phyloP scores from a whole-genome alignment of 2,888 invertebrate species.

The Erpobdella octoculata region DNA sequence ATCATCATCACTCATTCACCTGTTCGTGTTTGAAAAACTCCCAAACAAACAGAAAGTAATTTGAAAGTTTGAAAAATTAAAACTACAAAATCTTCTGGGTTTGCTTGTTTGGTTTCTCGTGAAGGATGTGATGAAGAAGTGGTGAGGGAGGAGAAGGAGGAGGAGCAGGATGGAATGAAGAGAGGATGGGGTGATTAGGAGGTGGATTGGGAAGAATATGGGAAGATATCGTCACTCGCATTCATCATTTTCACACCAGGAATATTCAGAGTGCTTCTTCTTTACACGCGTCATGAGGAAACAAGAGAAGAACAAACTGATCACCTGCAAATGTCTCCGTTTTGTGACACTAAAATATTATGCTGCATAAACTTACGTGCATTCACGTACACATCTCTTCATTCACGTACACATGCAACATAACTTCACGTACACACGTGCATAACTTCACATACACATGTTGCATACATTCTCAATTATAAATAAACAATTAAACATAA shows the following conservation, averaged over 20 bases:
- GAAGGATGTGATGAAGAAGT: too few species aligned
- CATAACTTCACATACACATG: neutral
- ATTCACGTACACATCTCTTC: neutral
- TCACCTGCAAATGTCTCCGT: neutral
- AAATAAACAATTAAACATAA: neutral
- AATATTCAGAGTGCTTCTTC: slow-evolving; percentile 18
- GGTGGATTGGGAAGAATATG: neutral
- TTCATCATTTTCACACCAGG: slow-evolving; percentile 13
- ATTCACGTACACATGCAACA: slow-evolving; percentile 1
- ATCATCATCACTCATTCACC: too few species aligned
- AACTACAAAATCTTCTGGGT: too few species aligned
- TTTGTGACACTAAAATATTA: neutral
- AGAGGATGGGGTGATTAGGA: too few species aligned
- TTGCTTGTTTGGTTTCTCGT: too few species aligned
- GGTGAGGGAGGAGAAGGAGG: neutral
- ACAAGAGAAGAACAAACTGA: slow-evolving; percentile 13
- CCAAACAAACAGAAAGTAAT: too few species aligned
- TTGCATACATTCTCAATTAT: neutral
- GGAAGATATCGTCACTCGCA: neutral
- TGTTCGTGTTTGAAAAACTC: too few species aligned
- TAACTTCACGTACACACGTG: neutral
- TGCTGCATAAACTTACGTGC: neutral
- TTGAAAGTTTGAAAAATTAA: too few species aligned
- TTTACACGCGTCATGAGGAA: slow-evolving; percentile 11
- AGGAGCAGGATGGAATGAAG: neutral